These are phyloP conservation scores for Henicopernis longicauda DNA, from an alignment of 2,113 vertebrate species.

Conservation along the genomic window DNA sequence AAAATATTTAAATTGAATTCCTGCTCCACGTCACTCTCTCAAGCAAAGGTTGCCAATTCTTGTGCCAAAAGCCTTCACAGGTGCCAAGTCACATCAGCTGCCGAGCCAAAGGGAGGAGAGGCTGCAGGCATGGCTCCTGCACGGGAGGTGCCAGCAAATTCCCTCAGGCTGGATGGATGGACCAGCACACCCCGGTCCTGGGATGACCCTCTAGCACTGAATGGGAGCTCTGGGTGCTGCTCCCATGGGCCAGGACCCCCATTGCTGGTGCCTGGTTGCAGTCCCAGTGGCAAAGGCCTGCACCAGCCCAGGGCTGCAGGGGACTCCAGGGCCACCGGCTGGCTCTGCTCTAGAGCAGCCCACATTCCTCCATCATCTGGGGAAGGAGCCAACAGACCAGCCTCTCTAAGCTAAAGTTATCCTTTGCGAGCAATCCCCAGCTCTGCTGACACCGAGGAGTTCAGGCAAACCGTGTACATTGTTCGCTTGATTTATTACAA, in stretches of 20 bases:
- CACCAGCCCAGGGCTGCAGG: rapidly evolving
- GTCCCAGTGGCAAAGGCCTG: not conserved
- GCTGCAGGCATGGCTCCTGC: not conserved
- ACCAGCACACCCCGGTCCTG: not conserved
- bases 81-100: not conserved
- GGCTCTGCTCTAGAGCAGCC: not conserved
- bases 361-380: not conserved
- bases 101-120: not conserved
- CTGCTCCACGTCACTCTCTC: not conserved
- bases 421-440: not conserved
- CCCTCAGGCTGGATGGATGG: not conserved
- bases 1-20: not conserved
- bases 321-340: not conserved
- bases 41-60: not conserved
- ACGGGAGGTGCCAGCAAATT: not conserved
- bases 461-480: rapidly evolving
- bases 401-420: not conserved
- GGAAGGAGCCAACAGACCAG: not conserved
- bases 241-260: rapidly evolving
- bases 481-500: not conserved
- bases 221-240: not conserved
- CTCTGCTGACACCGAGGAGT: not conserved
- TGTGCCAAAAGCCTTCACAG: rapidly evolving
- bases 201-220: not conserved
- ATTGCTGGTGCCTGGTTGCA: too few relatives aligned